Evolutionary conservation across 2,113 vertebrate genomes (phyloP), one percentile per base, ranked within the genome.

Genomic region (Macquaria australasica): DNA sequence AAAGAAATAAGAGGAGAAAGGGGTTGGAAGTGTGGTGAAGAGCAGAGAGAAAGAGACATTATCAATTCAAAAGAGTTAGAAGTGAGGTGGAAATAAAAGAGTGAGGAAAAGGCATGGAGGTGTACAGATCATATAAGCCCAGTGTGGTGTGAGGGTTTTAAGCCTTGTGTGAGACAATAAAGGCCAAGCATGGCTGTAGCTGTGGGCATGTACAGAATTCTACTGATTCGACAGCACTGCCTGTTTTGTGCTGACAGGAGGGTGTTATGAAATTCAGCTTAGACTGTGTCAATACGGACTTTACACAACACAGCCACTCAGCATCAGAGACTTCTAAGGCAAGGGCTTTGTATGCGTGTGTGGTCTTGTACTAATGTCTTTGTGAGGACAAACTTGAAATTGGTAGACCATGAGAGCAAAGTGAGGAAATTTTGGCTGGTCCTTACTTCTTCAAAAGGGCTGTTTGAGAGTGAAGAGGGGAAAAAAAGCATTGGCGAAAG

Each of bases 191-290:
- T 58, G 64, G 48, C 66, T 53, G 37, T 69, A 82, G 66, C 59
- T 86, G 50, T 56, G 74, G 64, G 11, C 0, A 2, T 66, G 43
- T 66, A 53, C 59, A 74, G 53, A 80, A 74, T 55, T 59, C 43
- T 16, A 56, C 67, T 77, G 62, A 48, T 66, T 68, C 45, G 18
- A 77, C 59, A 87, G 68, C 45, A 50, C 67, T 41, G 71, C 51
- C 53, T 68, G 56, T 64, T 87, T 87, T 83, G 43, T 86, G 62
- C 77, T 77, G 85, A 81, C 80, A 55, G 28, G 41, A 8, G 15
- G 5, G 1, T 31, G 63, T 70, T 79, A 39, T 25, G 51, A 73
- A 79, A 70, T 21, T 67, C 70, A 72, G 77, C 58, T 75, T 77
- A 31, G 67, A 60, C 53, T 68, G 67, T 85, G 82, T 89, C 84